These are phyloP conservation scores for Apocrypta bakeri DNA, from an alignment of 1,140 invertebrate species.

Conservation along the genomic window DNA sequence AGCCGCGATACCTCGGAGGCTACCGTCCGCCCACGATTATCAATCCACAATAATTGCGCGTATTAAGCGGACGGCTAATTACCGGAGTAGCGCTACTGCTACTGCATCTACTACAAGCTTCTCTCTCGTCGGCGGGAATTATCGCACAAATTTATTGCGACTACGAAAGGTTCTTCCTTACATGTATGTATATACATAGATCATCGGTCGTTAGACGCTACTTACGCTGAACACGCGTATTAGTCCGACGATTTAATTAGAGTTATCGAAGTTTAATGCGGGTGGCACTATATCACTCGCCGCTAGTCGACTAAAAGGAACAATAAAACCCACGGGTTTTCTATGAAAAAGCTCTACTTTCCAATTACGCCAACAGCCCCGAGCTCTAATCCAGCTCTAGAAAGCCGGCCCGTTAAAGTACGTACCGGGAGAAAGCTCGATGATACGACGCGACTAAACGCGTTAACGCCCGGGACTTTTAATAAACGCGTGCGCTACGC, in stretches of 20 bases:
- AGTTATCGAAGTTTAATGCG: neutral
- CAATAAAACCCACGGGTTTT: neutral
- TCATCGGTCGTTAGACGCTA: constrained; percentile 19
- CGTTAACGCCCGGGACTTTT: constrained; percentile 42
- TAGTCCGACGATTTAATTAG: constrained; percentile 17
- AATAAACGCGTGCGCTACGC: constrained; percentile 26
- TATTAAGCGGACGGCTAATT: constrained; percentile 67
- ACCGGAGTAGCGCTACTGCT: constrained; percentile 57
- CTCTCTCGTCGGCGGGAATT: constrained; percentile 49
- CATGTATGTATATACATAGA: no score
- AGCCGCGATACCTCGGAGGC: constrained; percentile 56
- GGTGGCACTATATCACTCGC: no score
- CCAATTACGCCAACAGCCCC: neutral
- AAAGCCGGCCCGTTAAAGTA: neutral
- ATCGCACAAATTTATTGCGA: constrained; percentile 45
- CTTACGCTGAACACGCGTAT: neutral
- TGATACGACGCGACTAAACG: constrained; percentile 28
- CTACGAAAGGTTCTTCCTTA: neutral
- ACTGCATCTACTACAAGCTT: neutral
- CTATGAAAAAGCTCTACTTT: neutral
- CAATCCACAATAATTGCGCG: constrained; percentile 71
- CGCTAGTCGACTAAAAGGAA: no score
- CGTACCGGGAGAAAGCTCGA: constrained; percentile 9
- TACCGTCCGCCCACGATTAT: constrained; percentile 60
- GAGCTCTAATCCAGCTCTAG: neutral